Base-by-base conservation (phyloP, 2,888 invertebrate species). In the Leptura quadrifasciata region DNA sequence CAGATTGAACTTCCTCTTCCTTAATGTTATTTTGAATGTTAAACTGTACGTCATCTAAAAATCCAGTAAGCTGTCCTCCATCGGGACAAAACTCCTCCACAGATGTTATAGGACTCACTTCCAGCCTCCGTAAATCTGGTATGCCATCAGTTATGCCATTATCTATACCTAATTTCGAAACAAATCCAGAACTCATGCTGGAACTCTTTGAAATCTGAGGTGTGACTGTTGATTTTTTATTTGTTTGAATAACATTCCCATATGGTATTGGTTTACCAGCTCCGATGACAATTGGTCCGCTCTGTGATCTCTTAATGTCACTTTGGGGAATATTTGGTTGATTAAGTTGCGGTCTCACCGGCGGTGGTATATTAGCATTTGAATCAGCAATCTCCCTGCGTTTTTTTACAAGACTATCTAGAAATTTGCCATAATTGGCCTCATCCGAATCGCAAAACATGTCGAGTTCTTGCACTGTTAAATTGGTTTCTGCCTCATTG, bases 401-500 rank as follows among this genome's bases (percentile, higher is more conserved):
- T 85, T 94, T 94, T 85, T 93, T 94, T 0, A 94, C 93, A 69
- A 97, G 90, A 80, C 92, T 93, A 79, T 96, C 96, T 79, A 95
- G 88, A 86, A 95, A 95, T 88, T 92, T 90, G 82, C 93, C 91
- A 85, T 95, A 95, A 87, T 95, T 93, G 0, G 95, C 93, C 83
- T 95, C 95, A 81, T 95, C 95, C 0, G 94, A 94, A 78, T 92
- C 94, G 87, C 94, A 94, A 86, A 93, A 95, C 79, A 94, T 91
- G 87, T 95, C 94, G 52, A 96, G 90, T 86, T 95, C 95, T 82
- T 93, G 92, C 79, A 93, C 91, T 17, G 95, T 95, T 18, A 95
- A 92, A 77, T 92, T 92, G 67, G 94, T 95, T 87, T 98, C 97
- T 71, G 93, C 92, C 84, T 93, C 92, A 88, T 98, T 98, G 21